Base-by-base conservation (phyloP, 2,888 invertebrate genomes). In the Rotaria socialis region DNA sequence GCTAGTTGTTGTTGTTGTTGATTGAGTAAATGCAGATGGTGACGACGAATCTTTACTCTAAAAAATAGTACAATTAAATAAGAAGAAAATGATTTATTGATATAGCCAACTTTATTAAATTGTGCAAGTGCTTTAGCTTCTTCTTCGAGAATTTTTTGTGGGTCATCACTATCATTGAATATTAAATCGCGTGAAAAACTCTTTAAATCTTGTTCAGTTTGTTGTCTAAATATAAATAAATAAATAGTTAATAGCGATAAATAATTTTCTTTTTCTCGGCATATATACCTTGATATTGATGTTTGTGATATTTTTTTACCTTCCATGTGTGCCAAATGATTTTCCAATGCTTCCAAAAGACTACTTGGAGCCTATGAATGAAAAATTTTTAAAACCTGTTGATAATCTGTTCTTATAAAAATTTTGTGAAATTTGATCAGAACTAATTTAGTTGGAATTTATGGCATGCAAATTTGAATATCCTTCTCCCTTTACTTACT, bases 341-440 rank as follows among this genome's bases (percentile, higher is more conserved):
- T 96, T 90, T 99, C 98, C 89, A 99, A 92, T 0, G 99, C 98
- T 91, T 99, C 98, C 87, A 99, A 92, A 86, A 99, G 93, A 91
- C 97, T 97, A 91, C 96, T 96, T 3, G 98, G 98, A 0, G 97
- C 98, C 93, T 93, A 89, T 10, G 89, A 88, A 84, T 74, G 80
- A 85, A 87, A 87, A 87, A 87, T 55, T 55, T 4, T 6, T 22
- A 55, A 55, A 5, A 1, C 4, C 22, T 5, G 5, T 19, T 55
- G 5, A 22, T 4, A 55, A 55, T 55, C 35, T 35, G 35, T 35
- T 35, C 35, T 22, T 5, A 19, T 55, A 55, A 55, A 55, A 7
- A 55, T 19, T 55, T 55, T 5, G 35, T 35, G 35, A 55, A 0
- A 22, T 55, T 52, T 52, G 52, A 52, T 52, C 16, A 52, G 11